Base-by-base conservation (phyloP, 2,113 vertebrate genomes). In the Coptodon rendalli region DNA sequence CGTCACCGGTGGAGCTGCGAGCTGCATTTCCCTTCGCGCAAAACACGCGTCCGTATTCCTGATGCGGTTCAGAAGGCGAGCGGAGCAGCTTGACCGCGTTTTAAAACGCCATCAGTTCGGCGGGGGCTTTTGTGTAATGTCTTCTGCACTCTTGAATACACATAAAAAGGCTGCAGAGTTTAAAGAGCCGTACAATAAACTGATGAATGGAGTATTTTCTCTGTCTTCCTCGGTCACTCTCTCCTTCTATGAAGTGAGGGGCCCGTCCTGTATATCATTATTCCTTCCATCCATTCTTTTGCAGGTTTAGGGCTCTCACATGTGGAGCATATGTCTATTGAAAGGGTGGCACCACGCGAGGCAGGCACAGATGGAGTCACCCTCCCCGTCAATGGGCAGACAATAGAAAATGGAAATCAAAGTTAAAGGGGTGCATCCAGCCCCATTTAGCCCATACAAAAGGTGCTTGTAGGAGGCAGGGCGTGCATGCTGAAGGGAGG, bases 401-500 rank as follows among this genome's bases (percentile, higher is more conserved):
- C 96, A 97, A 97, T 97, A 86, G 95, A 80, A 92, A 93, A 96
- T 96, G 90, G 94, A 97, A 97, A 96, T 96, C 92, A 95, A 96
- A 97, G 95, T 96, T 97, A 96, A 96, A 96, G 90, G 96, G 96
- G 94, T 96, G 94, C 89, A 95, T 96, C 95, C 95, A 96, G 94
- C 92, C 95, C 94, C 92, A 94, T 96, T 96, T 95, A 97, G 96
- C 93, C 89, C 89, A 95, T 95, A 98, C 97, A 98, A 97, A 97
- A 96, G 96, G 94, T 95, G 96, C 96, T 97, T 98, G 97, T 97
- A 97, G 97, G 98, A 97, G 97, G 98, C 97, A 96, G 97, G 97
- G 96, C 95, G 83, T 89, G 95, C 92, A 96, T 96, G 97, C 96
- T 93, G 94, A 95, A 59, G 86, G 92, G 85, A 90, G 85, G 90